phyloP scores from a whole-genome alignment of 2,888 invertebrate genomes.

The Lissonota sp. region DNA sequence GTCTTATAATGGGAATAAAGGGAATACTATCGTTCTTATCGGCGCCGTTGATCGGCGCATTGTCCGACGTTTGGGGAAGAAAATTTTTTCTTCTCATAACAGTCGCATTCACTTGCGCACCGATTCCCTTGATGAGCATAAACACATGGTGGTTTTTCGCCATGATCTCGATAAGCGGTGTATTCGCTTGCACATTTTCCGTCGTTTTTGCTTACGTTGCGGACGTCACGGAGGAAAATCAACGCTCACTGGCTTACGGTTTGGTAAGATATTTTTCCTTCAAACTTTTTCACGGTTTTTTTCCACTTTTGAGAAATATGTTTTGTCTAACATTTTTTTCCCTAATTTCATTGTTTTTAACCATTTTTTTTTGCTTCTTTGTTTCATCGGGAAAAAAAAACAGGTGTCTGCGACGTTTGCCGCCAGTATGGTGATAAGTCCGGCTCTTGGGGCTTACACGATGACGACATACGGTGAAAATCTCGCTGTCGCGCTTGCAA shows the following conservation, averaged over 20 bases:
- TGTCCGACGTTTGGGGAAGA: conserved; percentile 99
- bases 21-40: conserved; percentile 98
- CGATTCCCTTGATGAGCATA: conserved; percentile 99
- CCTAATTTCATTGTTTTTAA: background rate
- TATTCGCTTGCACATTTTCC: conserved; percentile 99
- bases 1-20: conserved; percentile 99
- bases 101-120: conserved; percentile 99
- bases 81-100: conserved; percentile 99
- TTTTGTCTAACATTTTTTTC: conserved; percentile 5
- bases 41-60: conserved; percentile 98
- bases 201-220: conserved; percentile 99
- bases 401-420: conserved; percentile 98
- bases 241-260: conserved; percentile 97
- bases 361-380: conserved; percentile 32
- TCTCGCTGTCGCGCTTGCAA: conserved; percentile 94
- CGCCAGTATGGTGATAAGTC: conserved; percentile 99
- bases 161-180: conserved; percentile 99
- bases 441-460: conserved; percentile 96
- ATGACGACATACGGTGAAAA: conserved; percentile 92
- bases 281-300: conserved; percentile 20
- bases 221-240: conserved; percentile 98
- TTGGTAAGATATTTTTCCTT: conserved; percentile 86
- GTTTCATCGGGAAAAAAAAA: conserved; percentile 4
- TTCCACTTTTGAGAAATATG: background rate
- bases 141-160: conserved; percentile 99